Conservation (phyloP, 2,888 invertebrate genomes). For the Rhimphoctona megacephalus region DNA sequence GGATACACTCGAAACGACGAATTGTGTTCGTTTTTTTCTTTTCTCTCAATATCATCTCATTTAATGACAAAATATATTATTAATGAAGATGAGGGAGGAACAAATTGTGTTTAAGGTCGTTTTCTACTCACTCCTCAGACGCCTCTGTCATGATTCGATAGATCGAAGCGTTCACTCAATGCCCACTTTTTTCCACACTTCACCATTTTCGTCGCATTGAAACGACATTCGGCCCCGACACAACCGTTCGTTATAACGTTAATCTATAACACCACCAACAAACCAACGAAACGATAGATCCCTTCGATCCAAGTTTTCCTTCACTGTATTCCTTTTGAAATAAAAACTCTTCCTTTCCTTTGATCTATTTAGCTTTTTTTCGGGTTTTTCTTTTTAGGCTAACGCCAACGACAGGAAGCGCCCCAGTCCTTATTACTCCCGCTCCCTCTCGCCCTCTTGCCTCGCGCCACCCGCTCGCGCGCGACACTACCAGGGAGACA, state of each 20-base stretch:
- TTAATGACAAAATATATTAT: background rate
- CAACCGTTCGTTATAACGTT: constrained; percentile 47
- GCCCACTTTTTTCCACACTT: constrained; percentile 92
- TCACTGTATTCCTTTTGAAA: constrained; percentile 44
- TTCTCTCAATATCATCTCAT: background rate
- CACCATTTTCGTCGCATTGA: constrained; percentile 93
- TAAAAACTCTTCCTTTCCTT: constrained; percentile 19
- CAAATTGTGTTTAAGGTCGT: constrained; percentile 29
- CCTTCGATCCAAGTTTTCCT: background rate
- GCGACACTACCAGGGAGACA: no score
- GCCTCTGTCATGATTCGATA: constrained; percentile 96
- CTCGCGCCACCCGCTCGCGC: constrained; percentile 59
- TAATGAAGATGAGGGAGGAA: background rate
- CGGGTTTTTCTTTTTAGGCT: constrained; percentile 77
- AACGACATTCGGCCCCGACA: constrained; percentile 80
- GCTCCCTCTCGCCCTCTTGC: constrained; percentile 61
- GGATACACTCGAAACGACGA: background rate
- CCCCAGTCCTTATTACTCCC: constrained; percentile 76
- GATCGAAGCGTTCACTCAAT: constrained; percentile 93
- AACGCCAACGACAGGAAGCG: constrained; percentile 81
- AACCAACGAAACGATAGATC: background rate
- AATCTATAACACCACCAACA: constrained; percentile 62
- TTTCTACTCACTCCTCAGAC: constrained; percentile 93
- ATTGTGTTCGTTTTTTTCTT: constrained; percentile 14
- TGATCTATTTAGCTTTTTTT: constrained; percentile 70